Conservation (phyloP, 2,797 vertebrate genomes). For the Martes flavigula region DNA sequence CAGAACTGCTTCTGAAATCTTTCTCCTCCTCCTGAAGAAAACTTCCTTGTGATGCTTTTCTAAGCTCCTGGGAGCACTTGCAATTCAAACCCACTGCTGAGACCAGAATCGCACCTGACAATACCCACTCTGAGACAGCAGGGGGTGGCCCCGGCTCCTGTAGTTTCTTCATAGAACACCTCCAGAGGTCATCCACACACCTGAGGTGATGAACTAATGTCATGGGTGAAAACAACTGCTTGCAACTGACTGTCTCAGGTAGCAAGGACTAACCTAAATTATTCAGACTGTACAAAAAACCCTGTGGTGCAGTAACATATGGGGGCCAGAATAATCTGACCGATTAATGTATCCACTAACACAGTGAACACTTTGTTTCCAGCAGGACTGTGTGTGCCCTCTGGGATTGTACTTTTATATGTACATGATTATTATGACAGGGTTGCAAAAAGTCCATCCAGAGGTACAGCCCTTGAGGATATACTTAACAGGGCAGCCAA, state of each 20-base stretch:
- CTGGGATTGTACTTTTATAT: neutral
- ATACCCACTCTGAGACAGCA: neutral
- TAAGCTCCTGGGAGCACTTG: neutral
- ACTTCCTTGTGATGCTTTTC: neutral
- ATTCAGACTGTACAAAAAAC: neutral
- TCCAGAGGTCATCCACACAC: neutral
- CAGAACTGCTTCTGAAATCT: neutral
- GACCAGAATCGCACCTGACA: neutral
- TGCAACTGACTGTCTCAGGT: neutral
- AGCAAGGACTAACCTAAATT: neutral
- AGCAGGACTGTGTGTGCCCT: neutral
- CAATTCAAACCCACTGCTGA: neutral
- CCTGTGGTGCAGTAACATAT: neutral
- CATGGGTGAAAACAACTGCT: neutral
- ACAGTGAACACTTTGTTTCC: neutral
- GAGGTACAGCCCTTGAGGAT: neutral
- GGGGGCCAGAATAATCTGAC: rapidly evolving
- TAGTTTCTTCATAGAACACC: neutral
- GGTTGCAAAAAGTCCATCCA: neutral
- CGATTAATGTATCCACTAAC: no score
- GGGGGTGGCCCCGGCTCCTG: neutral
- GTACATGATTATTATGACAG: neutral
- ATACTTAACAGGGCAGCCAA: no score
- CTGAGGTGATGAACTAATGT: neutral
- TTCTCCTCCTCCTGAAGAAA: neutral